phyloP scores from a whole-genome alignment of 2,888 invertebrate genomes.

The Drosophila algonquin region DNA sequence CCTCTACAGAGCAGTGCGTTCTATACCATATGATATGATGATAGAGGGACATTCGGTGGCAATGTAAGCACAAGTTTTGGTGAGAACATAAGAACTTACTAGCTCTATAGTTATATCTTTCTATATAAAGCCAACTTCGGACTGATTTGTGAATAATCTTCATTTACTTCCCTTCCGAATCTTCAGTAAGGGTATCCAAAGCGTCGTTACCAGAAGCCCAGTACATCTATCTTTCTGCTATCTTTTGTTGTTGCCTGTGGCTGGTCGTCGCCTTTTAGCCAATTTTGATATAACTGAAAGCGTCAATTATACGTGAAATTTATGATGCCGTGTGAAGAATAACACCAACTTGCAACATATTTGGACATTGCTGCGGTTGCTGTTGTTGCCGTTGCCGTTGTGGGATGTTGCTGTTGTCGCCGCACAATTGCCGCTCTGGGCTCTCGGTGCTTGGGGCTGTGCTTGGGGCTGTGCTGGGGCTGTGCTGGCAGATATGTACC shows the following conservation, averaged over 20 bases:
- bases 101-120: no score
- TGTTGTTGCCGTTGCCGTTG: constrained; percentile 29
- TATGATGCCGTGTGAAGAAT: constrained; percentile 83
- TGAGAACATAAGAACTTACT: no score
- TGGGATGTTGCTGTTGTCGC: constrained; percentile 24
- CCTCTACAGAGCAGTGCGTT: not conserved
- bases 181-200: not conserved
- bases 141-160: no score
- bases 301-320: constrained; percentile 83
- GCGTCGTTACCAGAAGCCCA: not conserved
- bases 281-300: constrained; percentile 82
- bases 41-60: not conserved
- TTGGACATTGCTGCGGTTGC: constrained; percentile 64
- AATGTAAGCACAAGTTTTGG: no score
- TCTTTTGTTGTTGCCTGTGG: constrained; percentile 16
- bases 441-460: constrained; percentile 46
- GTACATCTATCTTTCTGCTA: not conserved
- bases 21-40: not conserved
- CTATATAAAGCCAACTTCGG: no score
- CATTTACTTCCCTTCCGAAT: not conserved
- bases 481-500: constrained; percentile 62
- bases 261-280: constrained; percentile 71
- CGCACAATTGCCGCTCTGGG: constrained; percentile 71
- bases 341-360: constrained; percentile 81
- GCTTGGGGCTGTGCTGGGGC: not conserved